These are phyloP conservation scores for Phortica magna DNA, from an alignment of 2,888 invertebrate genomes.

Conservation along the genomic window DNA sequence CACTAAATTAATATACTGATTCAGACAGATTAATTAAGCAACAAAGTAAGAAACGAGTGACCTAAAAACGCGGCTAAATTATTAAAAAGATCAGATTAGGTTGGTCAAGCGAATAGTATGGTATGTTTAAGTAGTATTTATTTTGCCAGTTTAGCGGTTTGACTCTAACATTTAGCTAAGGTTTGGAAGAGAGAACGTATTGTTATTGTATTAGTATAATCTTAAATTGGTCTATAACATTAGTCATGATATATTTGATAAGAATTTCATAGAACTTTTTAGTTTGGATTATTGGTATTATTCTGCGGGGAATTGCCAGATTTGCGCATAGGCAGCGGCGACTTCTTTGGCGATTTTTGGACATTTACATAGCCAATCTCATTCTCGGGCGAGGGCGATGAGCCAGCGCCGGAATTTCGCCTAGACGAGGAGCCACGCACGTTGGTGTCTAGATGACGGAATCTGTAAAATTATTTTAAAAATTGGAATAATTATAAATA, in stretches of 20 bases:
- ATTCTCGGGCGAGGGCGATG: slow-evolving; percentile 82
- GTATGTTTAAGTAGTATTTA: slow-evolving; percentile 31
- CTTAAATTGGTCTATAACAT: slow-evolving; percentile 64
- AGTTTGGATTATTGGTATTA: slow-evolving; percentile 56
- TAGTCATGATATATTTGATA: neutral
- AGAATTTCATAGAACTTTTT: slow-evolving; percentile 27
- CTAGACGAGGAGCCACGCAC: slow-evolving; percentile 84
- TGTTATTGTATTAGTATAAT: slow-evolving; percentile 21
- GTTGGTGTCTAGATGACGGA: slow-evolving; percentile 92
- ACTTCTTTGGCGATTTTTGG: slow-evolving; percentile 79
- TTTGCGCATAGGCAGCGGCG: slow-evolving; percentile 78
- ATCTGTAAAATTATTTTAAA: slow-evolving; percentile 80
- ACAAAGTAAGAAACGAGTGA: neutral
- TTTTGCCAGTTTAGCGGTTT: neutral
- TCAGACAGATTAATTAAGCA: neutral
- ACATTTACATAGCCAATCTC: slow-evolving; percentile 72
- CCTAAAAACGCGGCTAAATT: too few relatives aligned
- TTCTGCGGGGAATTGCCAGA: slow-evolving; percentile 69
- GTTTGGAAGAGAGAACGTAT: slow-evolving; percentile 39
- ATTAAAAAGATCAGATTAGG: too few relatives aligned
- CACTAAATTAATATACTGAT: neutral
- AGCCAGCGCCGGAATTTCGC: slow-evolving; percentile 82
- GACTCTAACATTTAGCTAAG: slow-evolving; percentile 27
- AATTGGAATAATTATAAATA: too few relatives aligned
- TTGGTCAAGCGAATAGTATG: neutral